Evolutionary conservation across 2,888 invertebrate species (phyloP), one percentile per base, ranked within the genome.

Genomic region (Lochmaea capreae): DNA sequence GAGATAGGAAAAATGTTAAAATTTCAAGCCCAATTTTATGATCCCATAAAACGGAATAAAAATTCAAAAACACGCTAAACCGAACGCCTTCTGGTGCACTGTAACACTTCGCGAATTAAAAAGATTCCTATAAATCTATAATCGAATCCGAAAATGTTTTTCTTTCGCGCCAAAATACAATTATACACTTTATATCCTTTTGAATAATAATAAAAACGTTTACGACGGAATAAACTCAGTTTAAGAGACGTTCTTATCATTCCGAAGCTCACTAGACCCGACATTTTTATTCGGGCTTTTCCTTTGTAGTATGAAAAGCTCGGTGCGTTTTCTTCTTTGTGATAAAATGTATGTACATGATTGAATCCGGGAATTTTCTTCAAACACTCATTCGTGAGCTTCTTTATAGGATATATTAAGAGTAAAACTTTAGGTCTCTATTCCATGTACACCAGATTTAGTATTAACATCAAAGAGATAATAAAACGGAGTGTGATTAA

Each of bases 281-380:
- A 74, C 66, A 76, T 76, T 77, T 76, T 73, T 74, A 73, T 77
- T 77, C 75, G 76, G 72, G 70, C 74, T 77, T 74, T 76, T 16
- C 73, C 77, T 78, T 79, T 79, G 77, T 77, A 73, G 66, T 63
- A 63, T 12, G 71, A 73, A 73, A 68, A 76, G 74, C 73, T 69
- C 33, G 74, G 49, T 74, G 75, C 75, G 66, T 72, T 76, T 77
- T 63, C 62, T 43, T 63, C 79, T 79, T 79, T 79, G 79, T 79
- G 76, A 73, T 76, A 75, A 76, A 79, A 77, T 79, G 75, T 77
- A 76, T 77, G 72, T 77, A 78, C 79, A 78, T 78, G 78, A 79
- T 79, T 79, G 77, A 77, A 77, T 75, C 68, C 46, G 65, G 71
- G 77, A 75, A 73, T 76, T 77, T 61, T 61, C 76, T 73, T 77